Evolutionary conservation across 2,888 invertebrate species (phyloP).

Genomic region (Leptopilina syphax): DNA sequence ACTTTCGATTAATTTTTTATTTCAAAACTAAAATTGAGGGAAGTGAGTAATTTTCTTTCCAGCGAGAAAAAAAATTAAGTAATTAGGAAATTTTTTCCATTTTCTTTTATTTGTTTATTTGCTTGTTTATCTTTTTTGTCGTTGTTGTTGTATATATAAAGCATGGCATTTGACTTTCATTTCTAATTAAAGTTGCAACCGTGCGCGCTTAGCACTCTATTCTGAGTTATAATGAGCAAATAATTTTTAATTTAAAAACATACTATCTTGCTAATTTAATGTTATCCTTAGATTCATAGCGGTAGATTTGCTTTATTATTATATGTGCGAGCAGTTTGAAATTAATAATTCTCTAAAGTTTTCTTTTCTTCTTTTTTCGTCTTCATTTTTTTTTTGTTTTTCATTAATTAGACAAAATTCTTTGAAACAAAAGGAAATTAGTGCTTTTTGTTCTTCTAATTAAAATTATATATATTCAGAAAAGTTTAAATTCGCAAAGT

Average conservation of each 20-base stretch:
- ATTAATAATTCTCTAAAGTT: neutral
- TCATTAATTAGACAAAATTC: too few species aligned
- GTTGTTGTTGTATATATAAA: too few species aligned
- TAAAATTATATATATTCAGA: too few species aligned
- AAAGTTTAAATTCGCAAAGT: too few species aligned
- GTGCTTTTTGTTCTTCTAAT: too few species aligned
- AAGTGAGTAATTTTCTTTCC: neutral
- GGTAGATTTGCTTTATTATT: neutral
- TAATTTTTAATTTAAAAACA: constrained; percentile 1
- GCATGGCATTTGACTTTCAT: neutral
- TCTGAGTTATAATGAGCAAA: constrained; percentile 11
- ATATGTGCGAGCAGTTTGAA: neutral
- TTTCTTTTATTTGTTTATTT: too few species aligned
- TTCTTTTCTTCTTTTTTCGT: too few species aligned
- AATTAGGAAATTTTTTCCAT: neutral
- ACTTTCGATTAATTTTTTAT: neutral
- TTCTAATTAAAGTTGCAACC: neutral
- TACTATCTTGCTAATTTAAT: neutral
- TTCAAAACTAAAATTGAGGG: too few species aligned
- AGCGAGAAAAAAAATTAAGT: neutral
- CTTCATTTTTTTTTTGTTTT: too few species aligned
- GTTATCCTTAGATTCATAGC: too few species aligned
- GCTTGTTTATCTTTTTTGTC: neutral
- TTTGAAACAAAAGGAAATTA: too few species aligned
- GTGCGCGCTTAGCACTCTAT: constrained; percentile 1